Evolutionary conservation across 30 jellyfish, hydroid and myxozoan genomes (phyloP).

Genomic region (Morbakka virulenta): DNA sequence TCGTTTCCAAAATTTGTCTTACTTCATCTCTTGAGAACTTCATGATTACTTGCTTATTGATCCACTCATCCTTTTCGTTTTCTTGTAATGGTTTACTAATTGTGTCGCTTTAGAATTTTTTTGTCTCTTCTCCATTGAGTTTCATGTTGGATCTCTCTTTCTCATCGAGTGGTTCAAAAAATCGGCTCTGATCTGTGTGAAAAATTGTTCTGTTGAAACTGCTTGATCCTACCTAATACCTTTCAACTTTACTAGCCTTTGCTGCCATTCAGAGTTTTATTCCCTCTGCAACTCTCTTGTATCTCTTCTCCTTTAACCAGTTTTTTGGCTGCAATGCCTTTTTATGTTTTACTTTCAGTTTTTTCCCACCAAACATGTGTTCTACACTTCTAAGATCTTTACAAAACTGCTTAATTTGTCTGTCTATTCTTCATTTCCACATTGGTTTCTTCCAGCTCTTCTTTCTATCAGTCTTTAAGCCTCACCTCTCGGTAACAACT

Average conservation of each 20-base stretch:
- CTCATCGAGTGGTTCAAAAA: neutral
- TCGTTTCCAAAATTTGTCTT: too few species aligned
- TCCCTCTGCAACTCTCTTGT: slow-evolving; percentile 3
- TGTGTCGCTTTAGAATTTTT: slow-evolving; percentile 1
- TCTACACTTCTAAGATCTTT: slow-evolving; percentile 8
- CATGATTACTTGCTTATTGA: slow-evolving; percentile 7
- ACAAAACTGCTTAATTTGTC: neutral
- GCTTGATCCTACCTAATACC: slow-evolving; percentile 3
- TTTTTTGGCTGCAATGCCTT: neutral
- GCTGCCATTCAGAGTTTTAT: neutral
- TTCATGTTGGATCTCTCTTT: slow-evolving; percentile 3
- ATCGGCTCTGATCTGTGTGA: too few species aligned
- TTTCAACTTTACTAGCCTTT: neutral
- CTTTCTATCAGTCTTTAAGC: neutral
- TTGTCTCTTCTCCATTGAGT: neutral
- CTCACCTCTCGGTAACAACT: slow-evolving; percentile 11
- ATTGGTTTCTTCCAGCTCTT: neutral
- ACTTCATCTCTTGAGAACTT: slow-evolving; percentile 8
- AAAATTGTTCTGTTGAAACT: neutral
- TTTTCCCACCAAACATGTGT: neutral
- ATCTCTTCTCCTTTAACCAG: slow-evolving; percentile 20
- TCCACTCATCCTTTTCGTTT: slow-evolving; percentile 1
- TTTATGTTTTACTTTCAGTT: neutral
- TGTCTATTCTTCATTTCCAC: slow-evolving; percentile 4
- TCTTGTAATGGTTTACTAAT: slow-evolving; percentile 1